A percentile compares a stretch with the other conserved stretches of the same genome.
Evolutionary conservation across 2,888 invertebrate species (phyloP).

Genomic region (Amblyjoppa proteus): DNA sequence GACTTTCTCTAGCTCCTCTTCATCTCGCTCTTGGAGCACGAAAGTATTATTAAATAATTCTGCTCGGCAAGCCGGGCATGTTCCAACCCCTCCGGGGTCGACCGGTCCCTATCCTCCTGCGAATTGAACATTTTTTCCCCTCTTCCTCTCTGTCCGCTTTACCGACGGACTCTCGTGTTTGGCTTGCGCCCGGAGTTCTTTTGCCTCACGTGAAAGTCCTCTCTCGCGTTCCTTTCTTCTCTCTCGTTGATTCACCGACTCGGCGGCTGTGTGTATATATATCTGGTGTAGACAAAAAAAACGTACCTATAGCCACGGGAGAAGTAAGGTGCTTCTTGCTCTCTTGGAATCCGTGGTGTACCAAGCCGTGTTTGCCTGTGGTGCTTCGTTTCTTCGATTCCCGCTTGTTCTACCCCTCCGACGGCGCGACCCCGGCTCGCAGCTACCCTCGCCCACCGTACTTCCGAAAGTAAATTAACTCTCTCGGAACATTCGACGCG

Average conservation of each 20-base stretch:
- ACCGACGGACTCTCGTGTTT: constrained; percentile 36
- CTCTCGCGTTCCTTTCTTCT: constrained; percentile 22
- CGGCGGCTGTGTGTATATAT: neutral
- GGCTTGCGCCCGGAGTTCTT: constrained; percentile 35
- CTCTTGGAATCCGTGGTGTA: constrained; percentile 33
- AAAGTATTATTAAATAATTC: constrained; percentile 75
- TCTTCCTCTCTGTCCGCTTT: constrained; percentile 50
- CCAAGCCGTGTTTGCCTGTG: constrained; percentile 15
- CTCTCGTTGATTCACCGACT: constrained; percentile 11
- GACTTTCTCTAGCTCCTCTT: constrained; percentile 34
- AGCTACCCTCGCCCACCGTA: neutral
- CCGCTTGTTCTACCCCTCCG: constrained; percentile 16
- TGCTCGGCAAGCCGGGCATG: constrained; percentile 69
- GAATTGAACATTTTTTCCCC: constrained; percentile 66
- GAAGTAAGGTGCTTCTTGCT: constrained; percentile 19
- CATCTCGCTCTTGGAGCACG: constrained; percentile 46
- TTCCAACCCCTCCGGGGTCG: constrained; percentile 48
- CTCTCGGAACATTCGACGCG: constrained; percentile 20
- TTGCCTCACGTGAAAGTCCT: constrained; percentile 52
- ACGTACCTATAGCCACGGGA: neutral
- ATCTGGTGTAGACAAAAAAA: neutral
- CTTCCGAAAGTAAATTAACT: constrained; percentile 61
- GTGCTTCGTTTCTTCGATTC: constrained; percentile 45
- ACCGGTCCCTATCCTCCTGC: constrained; percentile 26
- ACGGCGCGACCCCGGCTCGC: neutral